Evolutionary conservation across 2,797 vertebrate species (phyloP).

Genomic region (Falco peregrinus): DNA sequence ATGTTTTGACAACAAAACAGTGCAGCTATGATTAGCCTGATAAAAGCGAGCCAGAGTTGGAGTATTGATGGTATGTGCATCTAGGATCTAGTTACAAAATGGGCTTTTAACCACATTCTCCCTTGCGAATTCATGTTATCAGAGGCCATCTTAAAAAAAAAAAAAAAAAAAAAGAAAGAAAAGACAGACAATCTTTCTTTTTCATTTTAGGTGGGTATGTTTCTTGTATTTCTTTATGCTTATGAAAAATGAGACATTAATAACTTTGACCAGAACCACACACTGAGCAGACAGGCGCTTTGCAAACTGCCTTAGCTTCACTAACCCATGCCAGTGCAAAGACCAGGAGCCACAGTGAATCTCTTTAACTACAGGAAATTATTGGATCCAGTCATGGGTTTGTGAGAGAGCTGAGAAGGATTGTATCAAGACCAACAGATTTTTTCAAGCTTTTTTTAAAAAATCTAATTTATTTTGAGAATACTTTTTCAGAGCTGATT

Average conservation of each 20-base stretch:
- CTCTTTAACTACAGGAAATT: not conserved
- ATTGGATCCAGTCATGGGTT: not conserved
- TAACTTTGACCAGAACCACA: conserved; percentile 8
- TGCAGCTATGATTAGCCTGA: conserved; percentile 56
- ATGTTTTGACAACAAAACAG: conserved; percentile 65
- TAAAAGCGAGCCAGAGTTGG: conserved; percentile 55
- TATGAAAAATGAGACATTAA: conserved; percentile 52
- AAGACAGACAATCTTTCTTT: not conserved
- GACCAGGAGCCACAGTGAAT: not conserved
- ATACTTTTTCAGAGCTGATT: conserved; percentile 28
- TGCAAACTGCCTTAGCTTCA: not conserved
- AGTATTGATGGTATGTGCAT: conserved; percentile 49
- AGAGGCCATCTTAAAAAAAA: conserved; percentile 14
- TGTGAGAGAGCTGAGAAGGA: not conserved
- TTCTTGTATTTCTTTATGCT: conserved; percentile 33
- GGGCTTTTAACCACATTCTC: conserved; percentile 61
- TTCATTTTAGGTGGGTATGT: not conserved
- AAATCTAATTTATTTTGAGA: conserved; percentile 18
- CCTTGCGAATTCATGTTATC: conserved; percentile 34
- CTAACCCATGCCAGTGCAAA: not conserved
- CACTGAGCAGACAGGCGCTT: not conserved
- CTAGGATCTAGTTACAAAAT: conserved; percentile 67
- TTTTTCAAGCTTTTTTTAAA: not conserved
- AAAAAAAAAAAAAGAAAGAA: not conserved
- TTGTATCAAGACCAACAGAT: not conserved